Evolutionary conservation across 2,797 vertebrate genomes (phyloP), one percentile per base, ranked within the genome.

Genomic region (Enteromius treurensis): DNA sequence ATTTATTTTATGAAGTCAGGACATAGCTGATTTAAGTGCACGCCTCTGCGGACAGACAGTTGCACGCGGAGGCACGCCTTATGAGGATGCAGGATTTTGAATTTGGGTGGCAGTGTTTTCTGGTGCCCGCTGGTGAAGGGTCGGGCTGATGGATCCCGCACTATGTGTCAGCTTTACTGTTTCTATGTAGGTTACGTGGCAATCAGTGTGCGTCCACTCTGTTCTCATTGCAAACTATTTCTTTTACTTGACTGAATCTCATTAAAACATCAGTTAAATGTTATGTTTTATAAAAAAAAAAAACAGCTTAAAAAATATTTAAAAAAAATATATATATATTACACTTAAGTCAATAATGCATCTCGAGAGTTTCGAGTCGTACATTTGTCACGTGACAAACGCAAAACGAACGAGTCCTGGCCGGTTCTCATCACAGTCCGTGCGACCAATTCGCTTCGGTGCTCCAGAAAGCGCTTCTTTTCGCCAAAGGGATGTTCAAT

Each of bases 401-500:
- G 15, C 34, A 17, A 77, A 77, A 19, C 15, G 47, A 53, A 13
- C 32, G 32, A 15, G 32, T 32, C 11, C 2, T 14, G 29, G 19
- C 53, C n/a, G 8, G 42, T 17, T 49, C 42, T 29, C 9, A 49
- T 71, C 17, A 26, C 68, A 15, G 4, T 42, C 37, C 67, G 15
- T 49, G 23, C 17, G 34, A n/a, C 58, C 17, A 2, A 42, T 32
- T 26, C 32, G 58, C 60, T 42, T 37, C 62, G 60, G 23, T 23
- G 74, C 19, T 17, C 45, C 47, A 68, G 10, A 68, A 40, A 67
- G 23, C 81, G 58, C 68, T 70, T 87, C 84, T 86, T 73, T 84
- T 65, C 81, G 79, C 87, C 88, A 86, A 89, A 83, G 77, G 73
- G 62, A 86, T 82, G 90, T 91, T 93, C 86, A 90, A 93, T 92